Percentiles rank a stretch among this genome's conserved stretches.
Evolutionary conservation across 2,113 vertebrate species (phyloP).

Genomic region (Macroglossus sobrinus): DNA sequence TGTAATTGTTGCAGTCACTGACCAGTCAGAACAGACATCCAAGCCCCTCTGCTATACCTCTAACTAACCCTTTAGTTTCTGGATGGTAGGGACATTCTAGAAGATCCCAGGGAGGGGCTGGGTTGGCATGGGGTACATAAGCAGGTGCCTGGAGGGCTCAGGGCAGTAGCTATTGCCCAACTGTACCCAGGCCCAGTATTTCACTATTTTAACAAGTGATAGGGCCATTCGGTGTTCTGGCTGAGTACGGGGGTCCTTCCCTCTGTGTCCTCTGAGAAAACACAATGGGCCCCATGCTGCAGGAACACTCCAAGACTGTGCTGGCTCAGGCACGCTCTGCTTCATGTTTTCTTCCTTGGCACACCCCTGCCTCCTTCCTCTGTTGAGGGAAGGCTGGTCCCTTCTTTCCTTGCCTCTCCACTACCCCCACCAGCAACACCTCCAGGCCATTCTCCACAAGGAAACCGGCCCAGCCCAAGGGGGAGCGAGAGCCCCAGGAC

Average conservation of each 20-base stretch:
- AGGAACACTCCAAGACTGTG: neutral
- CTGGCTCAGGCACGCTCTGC: neutral
- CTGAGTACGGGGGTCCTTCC: neutral
- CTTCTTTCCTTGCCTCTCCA: neutral
- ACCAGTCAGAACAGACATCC: neutral
- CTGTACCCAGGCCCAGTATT: neutral
- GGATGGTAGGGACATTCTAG: neutral
- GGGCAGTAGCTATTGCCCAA: neutral
- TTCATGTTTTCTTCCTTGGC: neutral
- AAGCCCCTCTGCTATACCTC: neutral
- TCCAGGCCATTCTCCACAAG: neutral
- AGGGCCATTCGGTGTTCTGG: neutral
- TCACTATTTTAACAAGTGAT: neutral
- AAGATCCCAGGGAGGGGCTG: neutral
- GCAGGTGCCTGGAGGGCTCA: neutral
- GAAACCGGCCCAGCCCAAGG: slow-evolving; percentile 30
- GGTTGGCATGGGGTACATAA: neutral
- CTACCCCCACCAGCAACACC: neutral
- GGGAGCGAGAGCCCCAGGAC: slow-evolving; percentile 55
- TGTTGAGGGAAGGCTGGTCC: neutral
- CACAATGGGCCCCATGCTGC: neutral
- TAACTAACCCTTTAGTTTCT: neutral
- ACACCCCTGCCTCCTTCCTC: neutral
- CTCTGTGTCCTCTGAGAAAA: neutral
- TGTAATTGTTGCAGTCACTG: neutral